Evolutionary conservation across 2,888 invertebrate species (phyloP).

Genomic region (Ichneumon xanthorius): DNA sequence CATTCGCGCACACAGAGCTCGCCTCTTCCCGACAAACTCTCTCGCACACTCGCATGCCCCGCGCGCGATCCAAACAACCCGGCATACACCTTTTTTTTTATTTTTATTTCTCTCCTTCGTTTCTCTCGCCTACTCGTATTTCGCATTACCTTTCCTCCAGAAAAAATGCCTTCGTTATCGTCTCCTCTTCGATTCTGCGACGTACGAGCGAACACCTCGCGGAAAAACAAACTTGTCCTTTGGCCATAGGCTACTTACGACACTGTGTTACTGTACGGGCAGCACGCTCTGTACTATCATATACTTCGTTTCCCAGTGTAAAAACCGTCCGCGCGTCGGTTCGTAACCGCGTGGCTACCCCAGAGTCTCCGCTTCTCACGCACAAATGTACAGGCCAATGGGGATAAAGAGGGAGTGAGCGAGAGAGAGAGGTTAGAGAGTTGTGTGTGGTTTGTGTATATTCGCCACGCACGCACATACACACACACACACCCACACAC

Average conservation of each 20-base stretch:
- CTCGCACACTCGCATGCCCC: constrained; percentile 15
- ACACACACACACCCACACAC: constrained; percentile 23
- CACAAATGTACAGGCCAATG: constrained; percentile 67
- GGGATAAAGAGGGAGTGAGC: constrained; percentile 60
- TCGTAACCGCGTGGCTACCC: constrained; percentile 69
- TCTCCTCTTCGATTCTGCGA: constrained; percentile 35
- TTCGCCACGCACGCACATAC: constrained; percentile 13
- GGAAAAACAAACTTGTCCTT: constrained; percentile 19
- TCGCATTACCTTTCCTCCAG: constrained; percentile 58
- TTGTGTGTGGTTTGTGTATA: constrained; percentile 29
- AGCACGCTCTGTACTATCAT: constrained; percentile 65
- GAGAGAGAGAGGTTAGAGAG: constrained; percentile 41
- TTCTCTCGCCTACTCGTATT: constrained; percentile 11
- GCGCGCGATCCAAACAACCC: constrained; percentile 32
- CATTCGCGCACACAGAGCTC: constrained; percentile 61
- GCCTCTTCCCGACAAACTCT: constrained; percentile 35
- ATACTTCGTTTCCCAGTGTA: constrained; percentile 63
- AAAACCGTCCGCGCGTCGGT: constrained; percentile 65
- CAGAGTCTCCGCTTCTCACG: constrained; percentile 64
- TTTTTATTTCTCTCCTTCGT: constrained; percentile 18
- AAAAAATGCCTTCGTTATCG: constrained; percentile 39
- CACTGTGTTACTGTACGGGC: constrained; percentile 57
- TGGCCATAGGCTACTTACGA: constrained; percentile 59
- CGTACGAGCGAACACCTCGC: constrained; percentile 36
- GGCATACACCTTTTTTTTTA: constrained; percentile 20